Base-by-base conservation (phyloP, 2,113 vertebrate species). In the Bos javanicus region DNA sequence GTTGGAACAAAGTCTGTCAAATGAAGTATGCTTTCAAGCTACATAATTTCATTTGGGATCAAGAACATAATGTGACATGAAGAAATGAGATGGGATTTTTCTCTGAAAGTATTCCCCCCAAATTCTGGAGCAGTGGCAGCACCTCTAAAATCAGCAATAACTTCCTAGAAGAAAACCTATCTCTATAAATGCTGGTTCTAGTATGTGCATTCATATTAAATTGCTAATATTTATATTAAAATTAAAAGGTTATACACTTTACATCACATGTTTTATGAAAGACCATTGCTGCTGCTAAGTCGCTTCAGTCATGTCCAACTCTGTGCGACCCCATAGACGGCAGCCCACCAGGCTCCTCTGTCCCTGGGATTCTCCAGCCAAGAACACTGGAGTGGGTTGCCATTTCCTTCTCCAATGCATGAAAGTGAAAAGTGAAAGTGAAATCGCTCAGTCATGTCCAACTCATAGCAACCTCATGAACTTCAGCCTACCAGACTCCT, bases 11-110 rank as follows among this genome's bases (percentile, higher is more conserved):
- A 54, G 23, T 57, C 25, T 50, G 26, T 88, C 84, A 94, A 92
- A 84, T 80, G 7, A 91, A 92, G 16, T 80, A 52, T 50, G 30
- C 81, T 94, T 60, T 96, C n/a, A 94, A 94, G 46, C 46, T 85
- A 76, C 11, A 84, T 88, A 50, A 93, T 94, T 82, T 94, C 46
- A 96, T 92, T 97, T 90, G 52, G 23, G 12, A 84, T 60, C 57
- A 96, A 94, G 21, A 95, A 93, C 30, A 90, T n/a, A 43, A 95
- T 33, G 26, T 85, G 13, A 54, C 43, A 94, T 39, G 25, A 90
- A 95, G 17, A 97, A 96, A 95, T 83, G 15, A 82, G 28, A 84
- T 23, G 33, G 10, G 92, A 60, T 14, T 88, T 95, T 94, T 90
- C 81, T 88, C 83, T 90, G 84, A 97, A 98, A 94, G 25, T 5